phyloP scores from a whole-genome alignment of 2,113 vertebrate species.

The Menura novaehollandiae region DNA sequence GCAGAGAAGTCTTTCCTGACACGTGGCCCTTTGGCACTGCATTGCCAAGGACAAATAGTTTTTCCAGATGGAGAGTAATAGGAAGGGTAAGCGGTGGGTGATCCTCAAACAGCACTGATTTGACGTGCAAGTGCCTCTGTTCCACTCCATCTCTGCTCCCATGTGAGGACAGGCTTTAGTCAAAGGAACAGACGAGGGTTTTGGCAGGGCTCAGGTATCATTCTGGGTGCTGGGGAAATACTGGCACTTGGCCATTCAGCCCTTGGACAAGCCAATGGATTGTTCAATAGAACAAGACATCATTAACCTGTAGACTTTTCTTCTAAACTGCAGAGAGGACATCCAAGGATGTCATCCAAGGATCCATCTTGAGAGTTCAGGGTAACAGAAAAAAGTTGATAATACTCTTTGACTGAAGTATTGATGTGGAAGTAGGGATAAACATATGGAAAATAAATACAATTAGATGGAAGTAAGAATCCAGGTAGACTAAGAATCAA shows the following conservation, averaged over 20 bases:
- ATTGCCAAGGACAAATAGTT: not conserved
- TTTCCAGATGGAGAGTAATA: not conserved
- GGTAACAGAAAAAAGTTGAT: not conserved
- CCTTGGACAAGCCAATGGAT: not conserved
- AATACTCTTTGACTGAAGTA: not conserved
- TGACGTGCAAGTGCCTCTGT: fast-evolving
- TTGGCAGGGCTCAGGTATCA: not conserved
- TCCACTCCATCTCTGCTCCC: not conserved
- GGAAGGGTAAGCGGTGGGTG: not conserved
- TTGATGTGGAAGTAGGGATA: not conserved
- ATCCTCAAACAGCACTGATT: not conserved
- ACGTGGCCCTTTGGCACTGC: fast-evolving
- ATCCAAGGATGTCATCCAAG: not conserved
- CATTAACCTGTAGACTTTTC: not conserved
- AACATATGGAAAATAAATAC: not conserved
- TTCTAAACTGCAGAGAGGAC: not conserved
- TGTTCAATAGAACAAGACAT: not conserved
- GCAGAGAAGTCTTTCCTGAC: not conserved
- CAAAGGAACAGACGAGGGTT: not conserved
- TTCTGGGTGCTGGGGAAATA: not conserved
- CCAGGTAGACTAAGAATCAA: not conserved
- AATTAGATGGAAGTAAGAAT: not conserved
- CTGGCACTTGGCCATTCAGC: not conserved
- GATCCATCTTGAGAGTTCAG: not conserved
- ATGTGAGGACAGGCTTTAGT: not conserved